These are phyloP conservation scores for Myanophis thanlyinensis DNA, from an alignment of 2,113 vertebrate genomes.

Conservation along the genomic window DNA sequence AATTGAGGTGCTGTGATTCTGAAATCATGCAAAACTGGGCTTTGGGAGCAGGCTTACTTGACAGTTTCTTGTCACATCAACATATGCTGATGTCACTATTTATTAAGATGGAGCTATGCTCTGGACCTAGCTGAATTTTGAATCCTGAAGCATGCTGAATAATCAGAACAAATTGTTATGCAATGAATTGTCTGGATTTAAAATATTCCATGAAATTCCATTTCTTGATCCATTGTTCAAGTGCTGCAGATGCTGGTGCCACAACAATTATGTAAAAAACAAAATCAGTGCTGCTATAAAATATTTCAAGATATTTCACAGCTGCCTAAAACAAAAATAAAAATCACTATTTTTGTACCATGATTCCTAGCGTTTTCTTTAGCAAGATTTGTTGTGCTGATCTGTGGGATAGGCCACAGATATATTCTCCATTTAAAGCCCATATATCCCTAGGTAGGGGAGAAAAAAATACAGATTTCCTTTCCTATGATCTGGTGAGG, in stretches of 20 bases:
- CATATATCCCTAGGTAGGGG: not conserved
- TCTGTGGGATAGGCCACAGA: too few relatives aligned
- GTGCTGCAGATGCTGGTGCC: not conserved
- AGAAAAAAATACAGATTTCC: not conserved
- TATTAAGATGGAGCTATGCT: not conserved
- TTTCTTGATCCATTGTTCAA: not conserved
- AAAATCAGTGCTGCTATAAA: not conserved
- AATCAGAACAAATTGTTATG: not conserved
- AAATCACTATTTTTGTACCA: not conserved
- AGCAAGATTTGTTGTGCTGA: not conserved
- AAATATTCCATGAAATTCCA: not conserved
- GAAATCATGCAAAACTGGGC: not conserved
- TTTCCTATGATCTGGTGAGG: not conserved
- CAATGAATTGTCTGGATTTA: not conserved
- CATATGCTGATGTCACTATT: not conserved
- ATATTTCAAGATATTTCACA: not conserved
- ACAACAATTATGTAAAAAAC: not conserved
- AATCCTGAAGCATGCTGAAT: not conserved
- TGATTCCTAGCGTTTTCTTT: not conserved
- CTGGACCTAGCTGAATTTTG: not conserved
- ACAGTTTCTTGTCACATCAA: not conserved
- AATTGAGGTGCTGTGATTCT: not conserved
- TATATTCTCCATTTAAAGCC: not conserved
- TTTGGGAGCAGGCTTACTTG: not conserved
- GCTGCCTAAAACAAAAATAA: not conserved